Conservation (phyloP, 1,140 invertebrate species). For the Geopemphigus sp. region DNA sequence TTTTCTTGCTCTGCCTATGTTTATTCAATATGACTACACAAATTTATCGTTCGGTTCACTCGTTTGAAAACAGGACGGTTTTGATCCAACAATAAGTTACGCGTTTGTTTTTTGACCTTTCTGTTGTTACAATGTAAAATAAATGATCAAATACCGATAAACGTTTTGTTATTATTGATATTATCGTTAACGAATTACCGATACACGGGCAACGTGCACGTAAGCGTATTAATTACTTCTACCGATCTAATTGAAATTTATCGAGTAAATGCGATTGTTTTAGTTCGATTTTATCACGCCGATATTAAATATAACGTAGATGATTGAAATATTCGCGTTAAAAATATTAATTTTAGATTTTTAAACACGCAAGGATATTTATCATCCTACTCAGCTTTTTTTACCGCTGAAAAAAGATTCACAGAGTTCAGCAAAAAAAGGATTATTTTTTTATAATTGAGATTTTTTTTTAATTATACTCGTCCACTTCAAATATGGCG, state of each 20-base stretch:
- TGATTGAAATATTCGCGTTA: background rate
- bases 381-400: background rate
- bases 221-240: background rate
- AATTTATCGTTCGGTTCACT: background rate
- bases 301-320: background rate
- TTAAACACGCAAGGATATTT: background rate
- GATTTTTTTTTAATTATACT: background rate
- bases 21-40: background rate
- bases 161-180: background rate
- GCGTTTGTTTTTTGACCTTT: conserved; percentile 11
- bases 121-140: conserved; percentile 30
- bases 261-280: background rate
- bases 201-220: too few species aligned
- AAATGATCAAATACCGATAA: background rate
- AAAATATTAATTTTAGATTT: too few species aligned
- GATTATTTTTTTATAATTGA: background rate
- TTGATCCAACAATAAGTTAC: background rate
- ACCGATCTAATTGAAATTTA: background rate
- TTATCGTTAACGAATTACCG: too few species aligned
- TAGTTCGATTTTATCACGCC: background rate
- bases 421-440: background rate
- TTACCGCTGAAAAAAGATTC: background rate
- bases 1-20: background rate
- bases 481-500: background rate
- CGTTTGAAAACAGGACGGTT: conserved; percentile 6